Percentiles rank a stretch among this genome's conserved stretches.
phyloP scores from a whole-genome alignment of 2,113 vertebrate species.

The Podocnemis expansa region DNA sequence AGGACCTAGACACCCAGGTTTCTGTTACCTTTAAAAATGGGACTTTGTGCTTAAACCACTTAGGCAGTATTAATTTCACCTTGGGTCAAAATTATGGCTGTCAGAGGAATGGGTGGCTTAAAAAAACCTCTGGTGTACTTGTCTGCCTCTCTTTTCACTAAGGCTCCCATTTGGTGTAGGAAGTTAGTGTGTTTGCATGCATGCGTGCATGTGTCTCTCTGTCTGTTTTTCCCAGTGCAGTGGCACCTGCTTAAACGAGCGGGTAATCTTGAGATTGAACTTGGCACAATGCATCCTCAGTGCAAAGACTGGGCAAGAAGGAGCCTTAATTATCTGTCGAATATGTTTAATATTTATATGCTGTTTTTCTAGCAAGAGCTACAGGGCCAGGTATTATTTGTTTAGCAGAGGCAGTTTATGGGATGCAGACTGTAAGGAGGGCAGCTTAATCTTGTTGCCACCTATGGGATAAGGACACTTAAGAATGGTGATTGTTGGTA shows the following conservation, averaged over 20 bases:
- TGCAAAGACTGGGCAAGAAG: background rate
- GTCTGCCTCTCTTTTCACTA: background rate
- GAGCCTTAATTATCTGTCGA: background rate
- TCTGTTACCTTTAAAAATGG: background rate
- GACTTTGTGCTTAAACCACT: background rate
- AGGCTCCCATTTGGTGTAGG: background rate
- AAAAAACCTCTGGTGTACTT: background rate
- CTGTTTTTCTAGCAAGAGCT: background rate
- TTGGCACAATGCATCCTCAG: background rate
- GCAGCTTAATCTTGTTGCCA: background rate
- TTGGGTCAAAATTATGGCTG: background rate
- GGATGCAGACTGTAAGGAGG: background rate
- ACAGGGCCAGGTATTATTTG: background rate
- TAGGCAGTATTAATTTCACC: background rate
- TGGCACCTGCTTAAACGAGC: background rate
- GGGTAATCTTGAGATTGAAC: fast-evolving
- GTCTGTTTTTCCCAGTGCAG: background rate
- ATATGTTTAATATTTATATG: background rate
- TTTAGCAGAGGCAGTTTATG: background rate
- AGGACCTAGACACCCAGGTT: background rate
- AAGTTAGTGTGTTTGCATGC: background rate
- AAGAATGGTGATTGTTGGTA: background rate
- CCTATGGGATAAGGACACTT: background rate
- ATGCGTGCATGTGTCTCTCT: background rate
- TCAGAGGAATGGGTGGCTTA: background rate